phyloP scores from a whole-genome alignment of 30 jellyfish, hydroid and myxozoan species.

The Cassiopea xamachana region DNA sequence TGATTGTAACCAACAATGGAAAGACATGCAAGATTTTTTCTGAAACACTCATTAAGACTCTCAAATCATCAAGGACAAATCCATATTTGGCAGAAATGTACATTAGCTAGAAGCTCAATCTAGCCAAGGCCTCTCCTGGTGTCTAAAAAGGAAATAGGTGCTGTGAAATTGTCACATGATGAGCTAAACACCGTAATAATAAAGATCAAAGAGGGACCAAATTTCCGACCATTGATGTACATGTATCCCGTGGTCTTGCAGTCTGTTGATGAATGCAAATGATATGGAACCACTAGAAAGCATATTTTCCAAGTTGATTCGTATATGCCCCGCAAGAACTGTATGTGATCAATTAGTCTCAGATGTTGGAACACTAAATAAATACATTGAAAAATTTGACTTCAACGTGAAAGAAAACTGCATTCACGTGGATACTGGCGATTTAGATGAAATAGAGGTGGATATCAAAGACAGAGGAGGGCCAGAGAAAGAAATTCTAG shows the following conservation, averaged over 20 bases:
- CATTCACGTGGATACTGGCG: not conserved
- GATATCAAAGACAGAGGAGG: not conserved
- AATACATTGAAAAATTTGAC: not conserved
- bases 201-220: not conserved
- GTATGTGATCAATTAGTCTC: not conserved
- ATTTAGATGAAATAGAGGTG: not conserved
- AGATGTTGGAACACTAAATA: not conserved
- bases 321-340: not conserved
- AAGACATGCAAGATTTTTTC: slow-evolving; percentile 9
- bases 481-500: not conserved
- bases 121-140: slow-evolving; percentile 57
- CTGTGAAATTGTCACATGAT: slow-evolving; percentile 6
- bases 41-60: not conserved
- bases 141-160: not conserved
- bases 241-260: slow-evolving; percentile 14
- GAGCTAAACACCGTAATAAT: slow-evolving; percentile 6
- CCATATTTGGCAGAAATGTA: not conserved
- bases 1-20: slow-evolving; percentile 30
- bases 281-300: not conserved
- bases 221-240: slow-evolving; percentile 25
- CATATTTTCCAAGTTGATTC: not conserved
- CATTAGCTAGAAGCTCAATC: slow-evolving; percentile 9
- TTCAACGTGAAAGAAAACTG: not conserved
- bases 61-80: not conserved
- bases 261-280: slow-evolving; percentile 4